These are phyloP conservation scores for Hydrozoanthus gracilis DNA, from an alignment of 92 coral and sea anemone species.

Conservation along the genomic window DNA sequence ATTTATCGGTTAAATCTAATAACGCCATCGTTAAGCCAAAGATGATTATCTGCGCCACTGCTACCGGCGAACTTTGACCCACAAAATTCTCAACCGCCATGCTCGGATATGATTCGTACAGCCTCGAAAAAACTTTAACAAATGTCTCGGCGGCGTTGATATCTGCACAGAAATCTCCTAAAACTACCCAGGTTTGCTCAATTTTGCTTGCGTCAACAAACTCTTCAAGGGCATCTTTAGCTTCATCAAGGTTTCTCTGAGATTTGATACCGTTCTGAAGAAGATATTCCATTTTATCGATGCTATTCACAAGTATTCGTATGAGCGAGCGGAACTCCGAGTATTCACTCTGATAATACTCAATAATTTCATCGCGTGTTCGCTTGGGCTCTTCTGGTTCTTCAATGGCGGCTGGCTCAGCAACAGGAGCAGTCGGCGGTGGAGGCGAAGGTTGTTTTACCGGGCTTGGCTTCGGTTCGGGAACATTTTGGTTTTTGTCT, in stretches of 20 bases:
- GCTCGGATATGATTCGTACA: neutral
- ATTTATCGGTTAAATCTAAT: constrained; percentile 28
- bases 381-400: neutral
- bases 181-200: constrained; percentile 14
- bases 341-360: constrained; percentile 13
- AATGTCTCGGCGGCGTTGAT: constrained; percentile 1
- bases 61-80: constrained; percentile 10
- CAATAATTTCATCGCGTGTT: constrained; percentile 28
- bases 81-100: constrained; percentile 17
- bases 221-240: constrained; percentile 27
- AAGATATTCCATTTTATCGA: constrained; percentile 6
- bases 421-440: neutral
- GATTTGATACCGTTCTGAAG: constrained; percentile 7
- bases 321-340: constrained; percentile 30
- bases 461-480: neutral
- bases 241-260: constrained; percentile 6
- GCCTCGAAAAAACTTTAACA: neutral
- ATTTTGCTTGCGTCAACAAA: constrained; percentile 32
- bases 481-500: neutral
- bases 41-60: constrained; percentile 22
- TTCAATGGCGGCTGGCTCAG: neutral
- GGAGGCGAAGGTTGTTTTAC: neutral
- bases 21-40: constrained; percentile 33
- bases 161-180: constrained; percentile 26
- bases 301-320: neutral